Percentiles rank a stretch among this genome's conserved stretches.
Evolutionary conservation across 2,797 vertebrate genomes (phyloP).

Genomic region (Limnodromus scolopaceus): DNA sequence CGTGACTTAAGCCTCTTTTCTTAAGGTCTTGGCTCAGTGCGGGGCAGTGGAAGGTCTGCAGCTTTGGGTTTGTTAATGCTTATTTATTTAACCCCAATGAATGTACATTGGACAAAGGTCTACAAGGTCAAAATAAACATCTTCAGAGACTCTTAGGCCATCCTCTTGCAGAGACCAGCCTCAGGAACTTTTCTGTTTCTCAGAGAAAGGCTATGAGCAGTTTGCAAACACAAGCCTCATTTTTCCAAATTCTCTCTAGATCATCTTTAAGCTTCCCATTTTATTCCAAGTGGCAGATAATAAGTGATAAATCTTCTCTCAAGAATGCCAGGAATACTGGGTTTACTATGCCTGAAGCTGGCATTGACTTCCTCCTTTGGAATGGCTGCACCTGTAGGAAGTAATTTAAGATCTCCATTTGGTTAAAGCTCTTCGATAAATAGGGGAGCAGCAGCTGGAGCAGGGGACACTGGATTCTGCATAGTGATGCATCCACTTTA

Average conservation of each 20-base stretch:
- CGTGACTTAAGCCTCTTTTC: slow-evolving; percentile 20
- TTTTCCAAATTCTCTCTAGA: neutral
- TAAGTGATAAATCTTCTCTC: neutral
- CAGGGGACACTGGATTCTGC: neutral
- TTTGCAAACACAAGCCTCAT: neutral
- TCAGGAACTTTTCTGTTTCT: neutral
- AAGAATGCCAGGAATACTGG: neutral
- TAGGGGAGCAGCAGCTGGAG: neutral
- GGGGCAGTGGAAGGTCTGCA: neutral
- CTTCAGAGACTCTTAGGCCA: neutral
- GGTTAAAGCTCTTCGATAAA: neutral
- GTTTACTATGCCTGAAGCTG: neutral
- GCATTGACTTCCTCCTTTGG: neutral
- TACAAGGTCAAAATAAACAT: neutral
- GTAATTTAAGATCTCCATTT: neutral
- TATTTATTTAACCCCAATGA: slow-evolving; percentile 35
- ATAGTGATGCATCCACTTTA: neutral
- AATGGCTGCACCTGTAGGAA: neutral
- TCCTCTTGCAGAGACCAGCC: neutral
- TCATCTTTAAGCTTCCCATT: neutral
- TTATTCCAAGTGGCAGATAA: neutral
- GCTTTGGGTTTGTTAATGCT: slow-evolving; percentile 5
- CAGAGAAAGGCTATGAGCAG: neutral
- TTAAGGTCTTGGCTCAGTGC: neutral
- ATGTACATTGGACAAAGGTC: neutral